phyloP scores from a whole-genome alignment of 2,113 vertebrate genomes.

The Thamnaconus septentrionalis region DNA sequence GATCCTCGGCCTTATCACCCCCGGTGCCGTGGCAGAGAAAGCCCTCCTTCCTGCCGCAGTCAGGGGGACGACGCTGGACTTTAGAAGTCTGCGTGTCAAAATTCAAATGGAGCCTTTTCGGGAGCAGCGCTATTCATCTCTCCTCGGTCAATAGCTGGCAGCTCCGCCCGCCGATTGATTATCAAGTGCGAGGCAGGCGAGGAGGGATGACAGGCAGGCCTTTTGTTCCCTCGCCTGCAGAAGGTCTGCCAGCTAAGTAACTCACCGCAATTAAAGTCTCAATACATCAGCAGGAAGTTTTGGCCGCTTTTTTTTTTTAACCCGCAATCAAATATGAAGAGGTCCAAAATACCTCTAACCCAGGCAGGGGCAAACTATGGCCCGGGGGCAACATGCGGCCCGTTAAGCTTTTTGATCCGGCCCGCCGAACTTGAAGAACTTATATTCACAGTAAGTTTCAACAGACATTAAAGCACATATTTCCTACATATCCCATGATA shows the following conservation, averaged over 20 bases:
- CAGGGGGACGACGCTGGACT: slow-evolving; percentile 30
- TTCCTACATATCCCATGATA: too few relatives aligned
- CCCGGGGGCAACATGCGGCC: too few relatives aligned
- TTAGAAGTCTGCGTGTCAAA: slow-evolving; percentile 69
- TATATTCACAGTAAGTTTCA: too few relatives aligned
- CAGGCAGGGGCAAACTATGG: background rate
- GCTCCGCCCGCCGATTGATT: slow-evolving; percentile 68
- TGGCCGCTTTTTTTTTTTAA: slow-evolving; percentile 47
- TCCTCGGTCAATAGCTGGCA: slow-evolving; percentile 72
- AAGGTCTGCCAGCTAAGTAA: slow-evolving; percentile 55
- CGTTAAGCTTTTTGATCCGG: too few relatives aligned
- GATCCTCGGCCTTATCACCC: slow-evolving; percentile 36
- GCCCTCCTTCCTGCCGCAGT: too few relatives aligned
- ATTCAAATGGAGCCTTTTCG: slow-evolving; percentile 66
- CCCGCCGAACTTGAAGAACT: too few relatives aligned
- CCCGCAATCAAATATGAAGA: slow-evolving; percentile 25
- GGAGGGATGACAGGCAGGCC: slow-evolving; percentile 49
- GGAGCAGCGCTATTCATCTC: slow-evolving; percentile 72
- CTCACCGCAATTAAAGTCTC: slow-evolving; percentile 68
- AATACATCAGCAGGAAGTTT: slow-evolving; percentile 70
- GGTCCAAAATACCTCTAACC: slow-evolving; percentile 22
- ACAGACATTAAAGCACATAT: too few relatives aligned
- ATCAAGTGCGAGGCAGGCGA: slow-evolving; percentile 61
- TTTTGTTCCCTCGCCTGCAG: slow-evolving; percentile 66
- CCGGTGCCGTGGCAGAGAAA: too few relatives aligned